Conservation (phyloP, 1,140 invertebrate genomes). For the Chironomus tepperi region DNA sequence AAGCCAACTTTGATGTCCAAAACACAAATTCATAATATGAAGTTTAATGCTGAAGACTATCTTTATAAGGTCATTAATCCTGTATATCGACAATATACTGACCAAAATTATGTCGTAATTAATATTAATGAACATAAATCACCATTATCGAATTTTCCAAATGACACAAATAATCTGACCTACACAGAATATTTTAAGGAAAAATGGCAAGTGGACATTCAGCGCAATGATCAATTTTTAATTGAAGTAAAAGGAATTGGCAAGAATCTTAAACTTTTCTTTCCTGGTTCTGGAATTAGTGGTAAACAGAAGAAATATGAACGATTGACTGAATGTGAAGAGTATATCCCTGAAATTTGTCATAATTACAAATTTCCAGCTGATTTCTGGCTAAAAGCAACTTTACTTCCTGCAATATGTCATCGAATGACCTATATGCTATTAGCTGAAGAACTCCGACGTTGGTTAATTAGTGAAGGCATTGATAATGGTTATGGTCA, state of each 20-base stretch:
- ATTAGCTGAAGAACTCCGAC: constrained; percentile 34
- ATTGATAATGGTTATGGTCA: constrained; percentile 29
- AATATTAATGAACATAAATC: constrained; percentile 68
- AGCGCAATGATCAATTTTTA: constrained; percentile 66
- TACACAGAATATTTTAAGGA: constrained; percentile 74
- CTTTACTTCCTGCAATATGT: constrained; percentile 78
- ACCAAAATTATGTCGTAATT: constrained; percentile 69
- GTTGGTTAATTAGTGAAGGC: constrained; percentile 29
- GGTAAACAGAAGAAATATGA: constrained; percentile 36
- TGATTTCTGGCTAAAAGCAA: constrained; percentile 82
- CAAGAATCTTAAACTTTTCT: constrained; percentile 60
- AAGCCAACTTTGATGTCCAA: constrained; percentile 32
- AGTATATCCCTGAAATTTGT: constrained; percentile 85
- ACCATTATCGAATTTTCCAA: constrained; percentile 77
- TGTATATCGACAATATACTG: constrained; percentile 63
- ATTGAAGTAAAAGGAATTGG: constrained; percentile 85
- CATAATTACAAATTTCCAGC: constrained; percentile 75
- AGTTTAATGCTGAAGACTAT: constrained; percentile 52
- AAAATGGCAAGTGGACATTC: constrained; percentile 67
- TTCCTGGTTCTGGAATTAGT: constrained; percentile 22
- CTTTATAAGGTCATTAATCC: constrained; percentile 71
- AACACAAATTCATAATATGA: constrained; percentile 47
- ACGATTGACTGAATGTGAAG: constrained; percentile 34
- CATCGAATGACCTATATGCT: constrained; percentile 44
- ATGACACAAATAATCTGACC: constrained; percentile 49